Percentiles rank a stretch among this genome's conserved stretches.
Evolutionary conservation across 2,888 invertebrate species (phyloP).

Genomic region (Norana najaformis): DNA sequence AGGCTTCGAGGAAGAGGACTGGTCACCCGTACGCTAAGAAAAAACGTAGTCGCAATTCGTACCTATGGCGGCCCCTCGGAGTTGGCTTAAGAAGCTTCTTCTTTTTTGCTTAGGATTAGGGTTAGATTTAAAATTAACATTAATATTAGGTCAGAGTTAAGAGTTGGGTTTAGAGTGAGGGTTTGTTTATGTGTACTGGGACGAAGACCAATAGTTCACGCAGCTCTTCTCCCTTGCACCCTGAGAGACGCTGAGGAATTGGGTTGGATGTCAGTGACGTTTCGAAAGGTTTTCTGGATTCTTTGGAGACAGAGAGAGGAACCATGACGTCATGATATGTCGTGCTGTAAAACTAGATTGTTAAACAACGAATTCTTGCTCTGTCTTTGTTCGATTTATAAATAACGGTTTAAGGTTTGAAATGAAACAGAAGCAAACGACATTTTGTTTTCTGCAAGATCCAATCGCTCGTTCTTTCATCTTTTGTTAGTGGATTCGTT

Average conservation of each 20-base stretch:
- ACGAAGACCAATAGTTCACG: too few species aligned
- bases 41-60: too few species aligned
- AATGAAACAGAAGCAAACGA: not conserved
- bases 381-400: not conserved
- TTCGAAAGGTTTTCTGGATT: not conserved
- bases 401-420: not conserved
- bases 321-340: not conserved
- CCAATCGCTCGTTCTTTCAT: not conserved
- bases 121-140: not conserved
- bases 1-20: too few species aligned
- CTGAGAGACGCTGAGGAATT: not conserved
- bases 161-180: not conserved
- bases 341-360: not conserved
- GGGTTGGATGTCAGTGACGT: not conserved
- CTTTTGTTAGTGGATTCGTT: not conserved
- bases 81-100: too few species aligned
- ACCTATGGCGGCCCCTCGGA: too few species aligned
- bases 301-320: not conserved
- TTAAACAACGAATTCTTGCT: not conserved
- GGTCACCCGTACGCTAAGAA: too few species aligned
- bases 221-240: not conserved
- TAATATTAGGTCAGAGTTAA: not conserved
- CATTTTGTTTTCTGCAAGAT: not conserved
- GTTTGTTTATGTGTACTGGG: too few species aligned
- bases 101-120: too few species aligned